Evolutionary conservation across 2,888 invertebrate genomes (phyloP).

Genomic region (Dasysyrphus tricinctus): DNA sequence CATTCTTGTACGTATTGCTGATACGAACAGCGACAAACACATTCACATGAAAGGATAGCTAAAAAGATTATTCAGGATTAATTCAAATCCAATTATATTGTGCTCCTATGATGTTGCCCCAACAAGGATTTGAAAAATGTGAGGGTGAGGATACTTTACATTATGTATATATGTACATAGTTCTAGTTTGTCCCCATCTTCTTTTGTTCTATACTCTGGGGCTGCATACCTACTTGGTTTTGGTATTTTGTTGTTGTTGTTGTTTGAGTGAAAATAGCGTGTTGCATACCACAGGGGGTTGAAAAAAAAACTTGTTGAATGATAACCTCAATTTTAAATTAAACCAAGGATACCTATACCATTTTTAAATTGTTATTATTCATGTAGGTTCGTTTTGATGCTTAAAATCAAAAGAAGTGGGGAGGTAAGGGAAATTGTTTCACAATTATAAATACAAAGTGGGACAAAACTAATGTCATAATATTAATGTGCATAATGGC

Average conservation of each 20-base stretch:
- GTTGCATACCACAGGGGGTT: constrained; percentile 52
- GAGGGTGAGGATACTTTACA: background rate
- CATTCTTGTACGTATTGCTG: background rate
- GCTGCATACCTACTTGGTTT: background rate
- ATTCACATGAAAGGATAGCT: constrained; percentile 13
- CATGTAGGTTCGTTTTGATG: background rate
- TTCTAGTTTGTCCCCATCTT: background rate
- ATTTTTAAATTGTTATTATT: constrained; percentile 18
- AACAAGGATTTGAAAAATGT: constrained; percentile 40
- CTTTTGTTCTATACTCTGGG: background rate
- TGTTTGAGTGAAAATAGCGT: constrained; percentile 49
- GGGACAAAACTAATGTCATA: too few relatives aligned
- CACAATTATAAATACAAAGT: background rate
- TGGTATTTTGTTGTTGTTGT: constrained; percentile 2
- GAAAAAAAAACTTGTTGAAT: constrained; percentile 55
- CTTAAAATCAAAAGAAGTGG: background rate
- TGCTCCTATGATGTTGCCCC: constrained; percentile 36
- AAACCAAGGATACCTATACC: constrained; percentile 4
- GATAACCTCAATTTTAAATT: constrained; percentile 53
- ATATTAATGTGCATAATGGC: too few relatives aligned
- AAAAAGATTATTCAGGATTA: constrained; percentile 53
- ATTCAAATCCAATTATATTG: constrained; percentile 62
- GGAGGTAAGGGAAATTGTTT: background rate
- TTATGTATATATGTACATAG: background rate
- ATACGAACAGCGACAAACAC: background rate